Evolutionary conservation across 2,888 invertebrate species (phyloP), one percentile per base, ranked within the genome.

Genomic region (Leucophenga montana): DNA sequence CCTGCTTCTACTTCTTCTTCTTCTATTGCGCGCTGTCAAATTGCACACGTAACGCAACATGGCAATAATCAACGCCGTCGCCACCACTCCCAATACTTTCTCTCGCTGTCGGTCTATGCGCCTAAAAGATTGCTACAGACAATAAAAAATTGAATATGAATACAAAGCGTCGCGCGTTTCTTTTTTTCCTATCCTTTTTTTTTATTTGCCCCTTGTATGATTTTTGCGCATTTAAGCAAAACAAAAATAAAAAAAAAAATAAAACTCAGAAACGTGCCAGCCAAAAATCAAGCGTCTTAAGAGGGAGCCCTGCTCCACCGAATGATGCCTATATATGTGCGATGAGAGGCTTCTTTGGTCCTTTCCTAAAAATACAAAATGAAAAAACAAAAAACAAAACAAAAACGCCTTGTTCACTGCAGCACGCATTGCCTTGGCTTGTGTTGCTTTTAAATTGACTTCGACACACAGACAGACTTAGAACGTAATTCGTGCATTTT

Each of bases 71-170:
- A 76, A 71, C 73, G 39, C 39, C 8, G 4, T 4, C 27, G 27
- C 27, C 27, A 27, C 27, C 27, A 27, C 27, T 27, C 27, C 27
- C 27, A 27, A 27, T 27, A n/a, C n/a, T n/a, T n/a, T n/a, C n/a
- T n/a, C n/a, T n/a, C n/a, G n/a, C n/a, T n/a, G n/a, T 27, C 3
- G 4, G 27, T 4, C 27, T 39, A 39, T 39, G 11, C 39, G 39
- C 39, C 39, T 39, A 39, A 39, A 39, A 39, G 39, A 48, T 64
- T 20, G 64, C 72, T 39, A 39, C 39, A 39, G 72, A 67, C 73
- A 77, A 75, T 76, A 79, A 79, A 78, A 77, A 75, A 82, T 84
- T 79, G 83, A 82, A 82, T 81, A 83, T 83, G 83, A 83, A 81
- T 77, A 65, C 64, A 70, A 73, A 56, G 27, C 56, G 56, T 22